Evolutionary conservation across 2,113 vertebrate genomes (phyloP).

Genomic region (Stegostoma tigrinum): DNA sequence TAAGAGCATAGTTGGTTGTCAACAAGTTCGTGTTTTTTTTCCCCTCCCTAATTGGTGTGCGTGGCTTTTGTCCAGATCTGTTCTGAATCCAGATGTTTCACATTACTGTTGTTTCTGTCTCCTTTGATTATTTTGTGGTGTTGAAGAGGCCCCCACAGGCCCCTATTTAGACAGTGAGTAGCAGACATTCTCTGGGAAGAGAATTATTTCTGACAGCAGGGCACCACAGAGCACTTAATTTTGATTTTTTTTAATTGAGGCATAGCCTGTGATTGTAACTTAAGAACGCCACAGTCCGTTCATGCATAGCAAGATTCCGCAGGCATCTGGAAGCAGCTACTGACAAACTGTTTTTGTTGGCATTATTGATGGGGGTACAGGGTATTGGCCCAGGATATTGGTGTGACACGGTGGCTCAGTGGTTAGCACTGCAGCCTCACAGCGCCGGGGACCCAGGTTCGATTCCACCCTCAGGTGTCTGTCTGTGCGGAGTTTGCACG

Average conservation of each 20-base stretch:
- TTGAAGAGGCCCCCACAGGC: neutral
- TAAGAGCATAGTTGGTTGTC: neutral
- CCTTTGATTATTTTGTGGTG: neutral
- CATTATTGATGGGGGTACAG: neutral
- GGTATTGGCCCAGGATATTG: neutral
- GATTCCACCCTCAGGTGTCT: no score
- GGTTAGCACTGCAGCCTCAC: neutral
- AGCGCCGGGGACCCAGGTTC: neutral
- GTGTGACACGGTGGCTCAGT: no score
- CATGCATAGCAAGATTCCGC: no score
- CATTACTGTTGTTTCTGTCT: neutral
- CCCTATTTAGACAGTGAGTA: neutral
- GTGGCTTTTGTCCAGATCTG: no score
- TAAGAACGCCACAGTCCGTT: neutral
- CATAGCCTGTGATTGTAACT: neutral
- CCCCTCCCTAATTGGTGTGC: neutral
- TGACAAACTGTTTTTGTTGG: neutral
- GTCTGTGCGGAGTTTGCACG: neutral
- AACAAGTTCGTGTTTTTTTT: neutral
- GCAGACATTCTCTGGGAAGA: neutral
- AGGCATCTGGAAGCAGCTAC: neutral
- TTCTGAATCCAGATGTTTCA: neutral
- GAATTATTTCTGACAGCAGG: neutral
- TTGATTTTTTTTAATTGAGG: neutral
- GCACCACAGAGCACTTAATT: no score